Base-by-base conservation (phyloP, 1,140 invertebrate genomes). In the Nymphalis io region DNA sequence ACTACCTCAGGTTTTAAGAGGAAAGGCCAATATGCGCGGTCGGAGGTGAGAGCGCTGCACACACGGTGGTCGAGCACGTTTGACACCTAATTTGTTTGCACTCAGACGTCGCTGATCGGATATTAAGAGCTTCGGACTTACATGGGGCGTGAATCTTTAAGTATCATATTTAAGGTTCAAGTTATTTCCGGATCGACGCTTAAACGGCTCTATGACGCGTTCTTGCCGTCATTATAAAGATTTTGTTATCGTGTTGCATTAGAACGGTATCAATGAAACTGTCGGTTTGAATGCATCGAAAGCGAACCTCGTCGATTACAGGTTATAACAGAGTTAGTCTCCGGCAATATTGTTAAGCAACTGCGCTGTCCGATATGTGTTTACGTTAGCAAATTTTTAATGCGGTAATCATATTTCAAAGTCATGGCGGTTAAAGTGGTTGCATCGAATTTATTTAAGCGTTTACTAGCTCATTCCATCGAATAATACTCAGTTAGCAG, bases 1-100 rank as follows among this genome's bases (percentile, higher is more conserved):
- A 83, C 84, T 89, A 88, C 83, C 81, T 83, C 73, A 81, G 72
- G 78, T 79, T 64, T 73, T 87, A 87, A 87, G 73, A 73, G 72
- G 80, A 71, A 81, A 78, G 75, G 75, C 80, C 73, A 87, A 87
- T 76, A 89, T 38, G 62, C 27, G 59, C 69, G 64, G 57, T 42
- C 62, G 57, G 69, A 66, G 74, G 80, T 78, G 72, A 71, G 73
- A 68, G 63, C 21, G 15, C 27, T n/a, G n/a, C 63, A 58, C 57
- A 40, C 72, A 70, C 77, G 78, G 78, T 81, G 83, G 80, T 80
- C 79, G 78, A 57, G 53, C 55, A 38, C 60, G 70, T 68, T 82
- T 79, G 78, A 78, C 81, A 79, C 79, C 74, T 83, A 70, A 78
- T 75, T 72, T 82, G 65, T 75, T 75, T 75, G 65, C 69, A 33